Evolutionary conservation across 2,797 vertebrate genomes (phyloP), one percentile per base, ranked within the genome.

Genomic region (Sebastes elongatus): DNA sequence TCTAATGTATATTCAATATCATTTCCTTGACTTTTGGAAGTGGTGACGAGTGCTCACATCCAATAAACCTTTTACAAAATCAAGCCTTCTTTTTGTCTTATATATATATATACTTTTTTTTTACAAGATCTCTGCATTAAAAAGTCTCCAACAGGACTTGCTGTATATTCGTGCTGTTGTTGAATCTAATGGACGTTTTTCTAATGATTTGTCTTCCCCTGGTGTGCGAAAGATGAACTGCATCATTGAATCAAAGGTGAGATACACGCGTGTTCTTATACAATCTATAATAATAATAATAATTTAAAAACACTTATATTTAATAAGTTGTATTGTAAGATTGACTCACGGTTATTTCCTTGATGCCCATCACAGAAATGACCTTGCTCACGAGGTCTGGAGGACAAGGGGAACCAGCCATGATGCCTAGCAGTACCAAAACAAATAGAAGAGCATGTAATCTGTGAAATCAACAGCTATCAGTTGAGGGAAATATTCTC

Each of bases 371-470:
- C 65, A 89, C 74, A 20, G 80, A 85, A 0, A 95, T 80, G 62
- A 97, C 11, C 46, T 90, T 88, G 88, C 38, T 96, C 57, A 97
- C 38, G 32, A 99, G 53, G 52, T 97, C 97, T 4, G 96, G 88
- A 27, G 98, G 97, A 85, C 94, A 97, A 3, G 96, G 87, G 7
- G 98, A 96, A 16, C 98, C 98, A 2, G 88, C 97, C 56, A 97
- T 86, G 71, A 97, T 1, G 63, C 96, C 98, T 99, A 71, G 35
- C 30, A 91, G 10, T 7, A 70, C 42, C 90, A 42, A 86, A 81
- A 65, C 52, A 71, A 25, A 42, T 4, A 32, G 1, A 52, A 5
- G 8, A 42, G 4, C 6, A 16, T 55, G 22, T 2, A 18, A 55
- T 0, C 5, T 28, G 46, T 38, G 13, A 78, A 25, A 52, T 20